Percentiles rank a stretch among this genome's conserved stretches.
Conservation (phyloP, 2,888 invertebrate genomes). For the Omphaloscelis lunosa region DNA sequence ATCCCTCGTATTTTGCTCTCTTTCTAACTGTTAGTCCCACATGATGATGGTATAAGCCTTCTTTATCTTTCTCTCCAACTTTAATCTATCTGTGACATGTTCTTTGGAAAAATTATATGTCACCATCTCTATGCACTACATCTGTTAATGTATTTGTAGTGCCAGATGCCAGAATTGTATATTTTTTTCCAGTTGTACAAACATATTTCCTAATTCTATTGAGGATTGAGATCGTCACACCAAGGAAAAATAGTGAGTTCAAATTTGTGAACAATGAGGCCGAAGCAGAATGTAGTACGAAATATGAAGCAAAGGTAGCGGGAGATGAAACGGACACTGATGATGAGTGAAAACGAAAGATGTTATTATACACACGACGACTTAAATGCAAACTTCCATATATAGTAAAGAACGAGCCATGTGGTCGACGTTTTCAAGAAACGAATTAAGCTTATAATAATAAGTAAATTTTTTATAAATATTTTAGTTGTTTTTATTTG, state of each 20-base stretch:
- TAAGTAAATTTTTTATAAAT: too few species aligned
- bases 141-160: not conserved
- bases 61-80: not conserved
- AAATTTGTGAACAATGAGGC: conserved; percentile 44
- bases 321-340: conserved; percentile 25
- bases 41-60: not conserved
- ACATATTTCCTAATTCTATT: conserved; percentile 61
- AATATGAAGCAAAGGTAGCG: not conserved
- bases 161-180: not conserved
- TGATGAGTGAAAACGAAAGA: conserved; percentile 15
- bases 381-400: too few species aligned
- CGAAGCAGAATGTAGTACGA: conserved; percentile 32
- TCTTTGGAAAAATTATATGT: not conserved
- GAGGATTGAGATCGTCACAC: conserved; percentile 59
- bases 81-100: not conserved
- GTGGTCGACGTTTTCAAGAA: not conserved
- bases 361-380: not conserved
- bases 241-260: conserved; percentile 31
- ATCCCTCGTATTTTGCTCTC: not conserved
- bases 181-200: conserved; percentile 54
- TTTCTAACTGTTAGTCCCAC: not conserved
- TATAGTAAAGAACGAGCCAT: not conserved
- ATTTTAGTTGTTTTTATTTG: not conserved
- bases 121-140: not conserved
- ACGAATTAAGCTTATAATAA: not conserved